Percentiles rank a stretch among this genome's conserved stretches.
Conservation (phyloP, 1,140 invertebrate genomes). For the Cotesia chilonis region DNA sequence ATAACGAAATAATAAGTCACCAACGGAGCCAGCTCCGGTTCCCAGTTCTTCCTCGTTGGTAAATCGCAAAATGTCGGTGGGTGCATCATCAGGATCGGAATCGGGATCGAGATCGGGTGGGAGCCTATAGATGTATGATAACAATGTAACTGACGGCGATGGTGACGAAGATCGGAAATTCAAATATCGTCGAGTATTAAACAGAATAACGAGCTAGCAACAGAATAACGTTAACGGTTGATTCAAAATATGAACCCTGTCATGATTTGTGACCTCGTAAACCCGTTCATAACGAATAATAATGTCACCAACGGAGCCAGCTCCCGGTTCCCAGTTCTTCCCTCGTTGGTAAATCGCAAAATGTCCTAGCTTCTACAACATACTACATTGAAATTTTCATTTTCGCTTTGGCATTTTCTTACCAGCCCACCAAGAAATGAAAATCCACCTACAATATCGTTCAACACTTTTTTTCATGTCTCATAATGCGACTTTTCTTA, state of each 20-base stretch:
- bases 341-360: constrained; percentile 6
- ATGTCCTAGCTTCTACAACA: constrained; percentile 25
- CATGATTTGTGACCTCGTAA: constrained; percentile 67
- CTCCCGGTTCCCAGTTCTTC: constrained; percentile 15
- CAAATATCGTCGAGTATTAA: constrained; percentile 64
- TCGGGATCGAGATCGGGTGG: too few species aligned
- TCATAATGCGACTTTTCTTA: constrained; percentile 54
- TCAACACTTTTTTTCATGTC: constrained; percentile 62
- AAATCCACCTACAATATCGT: constrained; percentile 65
- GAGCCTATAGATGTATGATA: constrained; percentile 12
- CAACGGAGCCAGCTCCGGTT: constrained; percentile 35
- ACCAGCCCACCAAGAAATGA: constrained; percentile 32
- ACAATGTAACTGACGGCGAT: constrained; percentile 37
- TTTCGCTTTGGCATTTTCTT: constrained; percentile 27
- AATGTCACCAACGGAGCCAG: constrained; percentile 58
- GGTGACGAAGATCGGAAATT: constrained; percentile 60
- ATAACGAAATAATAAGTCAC: constrained; percentile 68
- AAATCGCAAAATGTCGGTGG: constrained; percentile 14
- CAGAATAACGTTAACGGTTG: constrained; percentile 45
- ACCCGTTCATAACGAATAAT: constrained; percentile 68
- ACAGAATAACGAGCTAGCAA: constrained; percentile 62
- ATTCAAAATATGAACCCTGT: constrained; percentile 66
- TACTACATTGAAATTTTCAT: too few species aligned
- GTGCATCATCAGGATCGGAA: too few species aligned
- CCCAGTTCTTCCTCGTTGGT: constrained; percentile 22